phyloP scores from a whole-genome alignment of 2,888 invertebrate genomes.

The Sesia apiformis region DNA sequence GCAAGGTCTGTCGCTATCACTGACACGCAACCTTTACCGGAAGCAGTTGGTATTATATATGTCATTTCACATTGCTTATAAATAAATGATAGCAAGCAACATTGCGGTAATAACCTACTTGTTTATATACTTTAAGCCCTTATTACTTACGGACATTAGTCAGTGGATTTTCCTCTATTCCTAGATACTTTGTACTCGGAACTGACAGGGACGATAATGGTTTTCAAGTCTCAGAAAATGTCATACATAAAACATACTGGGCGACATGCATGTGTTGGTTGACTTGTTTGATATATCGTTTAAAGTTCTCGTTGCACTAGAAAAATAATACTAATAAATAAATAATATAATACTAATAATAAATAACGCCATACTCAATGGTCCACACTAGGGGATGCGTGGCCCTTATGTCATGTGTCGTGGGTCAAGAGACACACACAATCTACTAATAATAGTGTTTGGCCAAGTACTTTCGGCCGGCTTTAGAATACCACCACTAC shows the following conservation, averaged over 20 bases:
- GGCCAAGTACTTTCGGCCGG: too few relatives aligned
- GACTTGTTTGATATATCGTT: not conserved
- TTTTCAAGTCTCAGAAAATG: not conserved
- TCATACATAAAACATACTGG: not conserved
- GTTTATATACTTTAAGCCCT: not conserved
- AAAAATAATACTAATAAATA: too few relatives aligned
- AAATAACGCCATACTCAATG: too few relatives aligned
- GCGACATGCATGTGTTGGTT: not conserved
- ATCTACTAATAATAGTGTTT: too few relatives aligned
- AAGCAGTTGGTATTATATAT: not conserved
- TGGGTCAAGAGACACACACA: too few relatives aligned
- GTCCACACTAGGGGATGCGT: too few relatives aligned
- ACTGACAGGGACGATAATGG: not conserved
- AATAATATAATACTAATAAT: too few relatives aligned
- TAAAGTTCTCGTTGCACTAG: too few relatives aligned
- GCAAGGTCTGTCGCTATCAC: not conserved
- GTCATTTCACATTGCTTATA: not conserved
- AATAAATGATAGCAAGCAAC: not conserved
- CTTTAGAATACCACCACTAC: too few relatives aligned
- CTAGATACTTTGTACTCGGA: not conserved
- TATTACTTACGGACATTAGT: too few relatives aligned
- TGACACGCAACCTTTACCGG: not conserved
- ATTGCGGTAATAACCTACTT: not conserved
- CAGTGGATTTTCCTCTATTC: not conserved
- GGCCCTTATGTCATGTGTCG: too few relatives aligned